A percentile compares a stretch with the other conserved stretches of the same genome.
These are phyloP conservation scores for Octopus sinensis DNA, from an alignment of 1,140 invertebrate species.

Conservation along the genomic window DNA sequence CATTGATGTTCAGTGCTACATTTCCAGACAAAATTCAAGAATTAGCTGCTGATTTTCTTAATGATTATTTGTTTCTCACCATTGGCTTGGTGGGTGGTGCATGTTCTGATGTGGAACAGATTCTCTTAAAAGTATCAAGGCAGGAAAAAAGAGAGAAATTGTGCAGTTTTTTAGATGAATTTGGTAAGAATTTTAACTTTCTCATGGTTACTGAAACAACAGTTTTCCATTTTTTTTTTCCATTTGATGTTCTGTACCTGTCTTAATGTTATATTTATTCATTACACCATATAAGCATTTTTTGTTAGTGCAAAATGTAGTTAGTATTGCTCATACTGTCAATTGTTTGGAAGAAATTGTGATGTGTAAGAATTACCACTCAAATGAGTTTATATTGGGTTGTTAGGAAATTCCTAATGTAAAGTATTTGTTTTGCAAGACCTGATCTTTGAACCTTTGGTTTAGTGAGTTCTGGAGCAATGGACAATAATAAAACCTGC, in stretches of 20 bases:
- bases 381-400: too few species aligned
- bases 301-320: too few species aligned
- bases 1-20: conserved; percentile 90
- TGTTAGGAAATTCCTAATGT: too few species aligned
- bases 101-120: conserved; percentile 83
- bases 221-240: not conserved
- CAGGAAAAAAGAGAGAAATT: conserved; percentile 73
- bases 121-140: conserved; percentile 70
- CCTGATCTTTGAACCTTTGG: too few species aligned
- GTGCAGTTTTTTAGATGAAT: conserved; percentile 67
- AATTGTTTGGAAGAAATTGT: too few species aligned
- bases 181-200: conserved; percentile 51
- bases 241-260: conserved; percentile 6
- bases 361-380: too few species aligned
- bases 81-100: conserved; percentile 87
- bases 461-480: too few species aligned
- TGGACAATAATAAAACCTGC: too few species aligned
- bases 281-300: not conserved
- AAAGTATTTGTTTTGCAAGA: too few species aligned
- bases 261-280: conserved; percentile 1
- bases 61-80: conserved; percentile 76
- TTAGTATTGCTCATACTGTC: too few species aligned
- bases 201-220: not conserved
- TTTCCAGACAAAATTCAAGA: conserved; percentile 81
- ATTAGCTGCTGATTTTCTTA: conserved; percentile 72